These are phyloP conservation scores for Heterotis niloticus DNA, from an alignment of 2,113 vertebrate genomes.

Conservation along the genomic window DNA sequence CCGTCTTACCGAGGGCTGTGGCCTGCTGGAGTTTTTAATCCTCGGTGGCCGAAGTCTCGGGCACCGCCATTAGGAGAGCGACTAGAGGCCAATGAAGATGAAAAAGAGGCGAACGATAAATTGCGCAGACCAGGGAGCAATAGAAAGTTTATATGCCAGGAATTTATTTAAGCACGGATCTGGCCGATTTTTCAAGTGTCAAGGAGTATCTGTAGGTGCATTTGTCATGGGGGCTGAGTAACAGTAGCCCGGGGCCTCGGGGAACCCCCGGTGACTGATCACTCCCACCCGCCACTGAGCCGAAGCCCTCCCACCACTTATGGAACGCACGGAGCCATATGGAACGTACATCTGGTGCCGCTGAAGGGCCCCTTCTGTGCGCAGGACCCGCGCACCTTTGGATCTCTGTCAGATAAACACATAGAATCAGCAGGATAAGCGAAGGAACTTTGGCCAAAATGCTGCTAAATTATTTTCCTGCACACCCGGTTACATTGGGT, in stretches of 20 bases:
- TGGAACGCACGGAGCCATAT: slow-evolving; percentile 19
- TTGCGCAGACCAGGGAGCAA: background rate
- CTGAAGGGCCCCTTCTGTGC: background rate
- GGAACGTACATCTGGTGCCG: slow-evolving; percentile 34
- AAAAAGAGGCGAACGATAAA: background rate
- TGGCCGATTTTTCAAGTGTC: slow-evolving; percentile 33
- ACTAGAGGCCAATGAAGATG: too few species aligned
- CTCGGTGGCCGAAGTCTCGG: too few species aligned
- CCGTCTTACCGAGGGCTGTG: too few species aligned
- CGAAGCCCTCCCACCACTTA: slow-evolving; percentile 11
- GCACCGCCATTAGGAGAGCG: too few species aligned
- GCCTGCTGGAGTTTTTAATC: too few species aligned
- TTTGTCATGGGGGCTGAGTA: slow-evolving; percentile 27
- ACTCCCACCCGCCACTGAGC: slow-evolving; percentile 31
- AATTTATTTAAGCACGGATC: slow-evolving; percentile 14
- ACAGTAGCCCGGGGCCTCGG: background rate
- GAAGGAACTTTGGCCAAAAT: too few species aligned
- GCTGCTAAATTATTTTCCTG: too few species aligned
- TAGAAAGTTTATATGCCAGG: background rate
- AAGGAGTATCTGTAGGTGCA: slow-evolving; percentile 17
- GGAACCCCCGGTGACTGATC: slow-evolving; percentile 32
- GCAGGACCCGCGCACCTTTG: too few species aligned
- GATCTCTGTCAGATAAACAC: too few species aligned
- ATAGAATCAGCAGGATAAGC: too few species aligned
- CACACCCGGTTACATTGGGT: too few species aligned